Base-by-base conservation (phyloP, 1,140 invertebrate species). In the Leptonema lineaticorne region DNA sequence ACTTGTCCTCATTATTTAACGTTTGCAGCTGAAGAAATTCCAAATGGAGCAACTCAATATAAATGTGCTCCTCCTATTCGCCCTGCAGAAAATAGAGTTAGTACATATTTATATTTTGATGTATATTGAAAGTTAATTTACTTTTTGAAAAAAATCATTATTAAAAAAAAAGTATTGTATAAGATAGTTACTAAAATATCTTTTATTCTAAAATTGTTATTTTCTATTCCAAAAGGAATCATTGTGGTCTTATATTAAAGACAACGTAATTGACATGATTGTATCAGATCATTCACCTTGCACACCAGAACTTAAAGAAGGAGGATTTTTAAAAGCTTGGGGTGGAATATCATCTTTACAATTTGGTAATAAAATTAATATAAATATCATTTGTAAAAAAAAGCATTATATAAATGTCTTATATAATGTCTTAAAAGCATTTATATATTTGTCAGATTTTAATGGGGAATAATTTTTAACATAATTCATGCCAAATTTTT, bases 211-310 rank as follows among this genome's bases (percentile, higher is more conserved):
- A 57, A 58, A 9, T 29, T 62, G n/a, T n/a, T n/a, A n/a, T n/a
- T n/a, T n/a, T n/a, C n/a, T n/a, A n/a, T n/a, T n/a, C 59, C 76
- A 7, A 75, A 18, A 90, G 85, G 82, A 87, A 64, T 73, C 75
- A 28, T 74, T 92, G 20, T 91, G 90, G 90, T 69, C 81, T 33
- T 88, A 82, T 27, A 66, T 90, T 11, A 74, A 81, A 70, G 77
- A 81, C 26, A 83, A 84, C 64, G 75, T 82, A 18, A 77, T 89
- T 20, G 85, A 89, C 70, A 81, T 89, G 82, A 85, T 91, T 7
- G 87, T 89, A 3, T 91, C 89, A 4, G 89, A 91, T 78, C 90
- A 92, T 74, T 91, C 89, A 0, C 89, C 90, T 0, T 89, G 88
- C 62, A 88, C 88, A 9, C 82, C 85, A 0, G 85, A 89, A 1